Evolutionary conservation across 2,113 vertebrate species (phyloP).

Genomic region (Patagioenas fasciata): DNA sequence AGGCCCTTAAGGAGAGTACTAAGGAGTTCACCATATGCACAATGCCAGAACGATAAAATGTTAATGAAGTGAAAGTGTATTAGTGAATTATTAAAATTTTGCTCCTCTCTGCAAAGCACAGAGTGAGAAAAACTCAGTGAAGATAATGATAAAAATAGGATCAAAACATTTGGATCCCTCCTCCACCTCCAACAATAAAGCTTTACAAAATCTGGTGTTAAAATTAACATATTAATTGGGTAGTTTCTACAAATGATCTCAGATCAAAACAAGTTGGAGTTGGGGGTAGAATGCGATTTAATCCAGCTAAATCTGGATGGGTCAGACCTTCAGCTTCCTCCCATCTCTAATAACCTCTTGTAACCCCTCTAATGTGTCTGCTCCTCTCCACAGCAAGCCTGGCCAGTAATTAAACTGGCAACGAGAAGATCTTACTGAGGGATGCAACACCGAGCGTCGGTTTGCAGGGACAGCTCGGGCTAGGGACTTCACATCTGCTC

Average conservation of each 20-base stretch:
- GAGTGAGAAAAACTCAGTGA: conserved; percentile 40
- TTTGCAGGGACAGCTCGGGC: rapidly evolving
- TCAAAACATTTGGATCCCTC: conserved; percentile 55
- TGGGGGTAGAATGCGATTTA: conserved; percentile 8
- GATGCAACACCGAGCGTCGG: rapidly evolving
- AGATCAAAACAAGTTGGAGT: conserved; percentile 3
- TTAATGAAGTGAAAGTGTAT: conserved; percentile 70
- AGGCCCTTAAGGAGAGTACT: conserved; percentile 27
- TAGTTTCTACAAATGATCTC: conserved; percentile 23
- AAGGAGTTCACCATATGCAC: conserved; percentile 52
- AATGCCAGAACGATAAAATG: conserved; percentile 60
- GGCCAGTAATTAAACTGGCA: not conserved
- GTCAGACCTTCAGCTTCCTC: not conserved
- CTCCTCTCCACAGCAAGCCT: not conserved
- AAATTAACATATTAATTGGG: conserved; percentile 59
- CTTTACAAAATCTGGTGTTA: conserved; percentile 39
- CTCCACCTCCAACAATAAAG: conserved; percentile 39
- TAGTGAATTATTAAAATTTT: conserved; percentile 66
- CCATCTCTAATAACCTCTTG: not conserved
- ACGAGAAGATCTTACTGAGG: not conserved
- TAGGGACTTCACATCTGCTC: not conserved
- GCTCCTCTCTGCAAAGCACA: conserved; percentile 35
- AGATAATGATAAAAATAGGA: conserved; percentile 56
- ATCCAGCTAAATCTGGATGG: conserved; percentile 8
- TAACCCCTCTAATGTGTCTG: not conserved